Base-by-base conservation (phyloP, 2,113 vertebrate genomes). In the Sylvietta virens region DNA sequence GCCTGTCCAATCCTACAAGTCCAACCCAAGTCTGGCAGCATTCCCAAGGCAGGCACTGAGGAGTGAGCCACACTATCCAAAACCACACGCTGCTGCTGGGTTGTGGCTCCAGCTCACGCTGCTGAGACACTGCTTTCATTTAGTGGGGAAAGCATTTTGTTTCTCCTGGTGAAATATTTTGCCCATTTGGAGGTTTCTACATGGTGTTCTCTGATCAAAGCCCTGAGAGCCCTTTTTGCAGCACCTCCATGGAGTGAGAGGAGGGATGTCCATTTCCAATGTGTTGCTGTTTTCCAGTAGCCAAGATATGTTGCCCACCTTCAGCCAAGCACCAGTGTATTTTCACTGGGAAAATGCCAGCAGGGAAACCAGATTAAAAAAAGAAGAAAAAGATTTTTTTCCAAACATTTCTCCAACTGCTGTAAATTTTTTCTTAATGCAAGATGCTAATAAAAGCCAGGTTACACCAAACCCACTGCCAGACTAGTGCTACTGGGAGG, bases 391-490 rank as follows among this genome's bases (percentile, higher is more conserved):
- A 13, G 7, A 10, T 4, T 65, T 96, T 92, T 94, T 96, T 94
- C 95, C 90, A 89, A 97, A 96, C 90, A 81, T 96, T 97, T 94
- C 97, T 97, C 97, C 97, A 98, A 65, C 89, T 74, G 86, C 72
- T 94, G 95, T 95, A 90, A 89, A 16, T 96, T 97, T 97, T 97
- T 96, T 77, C 81, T 88, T 74, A 72, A 86, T 60, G 77, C 69
- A 93, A 88, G 91, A 97, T 93, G 89, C 94, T 98, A 98, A 98
- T 98, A 98, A 96, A 98, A 98, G 96, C 97, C 98, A 98, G 98
- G 98, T 97, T 91, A 94, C 95, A 91, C 91, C 35, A 86, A 97
- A 95, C 65, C 28, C 90, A 70, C 77, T 79, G 96, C 95, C 97
- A 95, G 92, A 92, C 50, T 15, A 94, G 82, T 39, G 95, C 94